Base-by-base conservation (phyloP, 2,113 vertebrate genomes). In the Puntigrus tetrazona region DNA sequence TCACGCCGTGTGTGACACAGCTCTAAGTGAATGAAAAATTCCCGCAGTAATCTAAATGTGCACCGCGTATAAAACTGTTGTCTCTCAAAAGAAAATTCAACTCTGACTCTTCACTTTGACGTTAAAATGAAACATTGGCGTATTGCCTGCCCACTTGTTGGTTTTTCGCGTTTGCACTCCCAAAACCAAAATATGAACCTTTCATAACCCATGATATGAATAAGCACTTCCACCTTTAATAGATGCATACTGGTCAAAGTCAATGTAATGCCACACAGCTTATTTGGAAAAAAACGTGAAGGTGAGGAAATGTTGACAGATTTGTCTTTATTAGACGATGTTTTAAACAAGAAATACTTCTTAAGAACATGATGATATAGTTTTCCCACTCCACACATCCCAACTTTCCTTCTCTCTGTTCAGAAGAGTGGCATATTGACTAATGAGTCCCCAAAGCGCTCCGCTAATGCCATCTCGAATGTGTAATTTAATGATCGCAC, bases 401-500 rank as follows among this genome's bases (percentile, higher is more conserved):
- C 11, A 52, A 29, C 27, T 50, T 6, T 69, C 18, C 73, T 20
- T 59, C 27, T 87, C 61, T 43, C 75, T 55, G 25, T 36, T 69
- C 22, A 50, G 61, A 85, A 65, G 63, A 78, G 34, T 78, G 85
- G 50, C 87, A 52, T 83, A 61, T 81, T 36, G 69, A 86, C 76
- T 72, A 85, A 89, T 85, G 73, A 55, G 69, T 85, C 55, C 61
- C 76, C 72, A 50, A 47, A 63, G 52, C 74, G 38, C 65, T 69
- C 50, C 7, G 27, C 29, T 81, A 84, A 69, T 72, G 57, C 59
- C 16, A 65, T 81, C 81, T 76, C 63, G 69, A 77, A 79, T 82
- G 83, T 81, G 45, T 84, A 61, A 86, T 86, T 73, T 86, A 84
- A 87, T 74, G 78, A 86, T 16, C 16, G 38, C 31, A 27, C 74